A percentile compares a stretch with the other conserved stretches of the same genome.
Conservation (phyloP, 2,797 vertebrate species). For the Oophaga sylvatica region DNA sequence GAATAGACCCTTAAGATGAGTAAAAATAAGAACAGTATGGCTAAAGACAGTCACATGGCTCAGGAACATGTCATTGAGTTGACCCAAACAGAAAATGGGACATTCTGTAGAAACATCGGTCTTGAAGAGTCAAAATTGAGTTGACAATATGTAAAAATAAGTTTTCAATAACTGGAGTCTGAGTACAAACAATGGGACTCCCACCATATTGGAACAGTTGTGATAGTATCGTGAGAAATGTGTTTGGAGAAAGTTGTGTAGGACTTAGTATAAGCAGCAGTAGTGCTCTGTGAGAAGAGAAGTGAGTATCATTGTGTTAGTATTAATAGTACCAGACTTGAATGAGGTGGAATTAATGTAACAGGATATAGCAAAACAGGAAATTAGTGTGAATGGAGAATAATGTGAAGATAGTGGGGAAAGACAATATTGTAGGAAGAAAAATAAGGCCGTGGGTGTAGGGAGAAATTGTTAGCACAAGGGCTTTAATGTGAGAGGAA, state of each 20-base stretch:
- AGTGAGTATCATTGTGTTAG: background rate
- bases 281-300: background rate
- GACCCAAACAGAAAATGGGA: background rate
- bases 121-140: background rate
- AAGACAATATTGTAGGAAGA: background rate
- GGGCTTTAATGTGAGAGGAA: background rate
- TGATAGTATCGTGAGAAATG: background rate
- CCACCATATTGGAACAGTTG: background rate
- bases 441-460: background rate
- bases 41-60: no score
- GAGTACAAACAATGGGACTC: background rate
- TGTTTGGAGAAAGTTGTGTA: background rate
- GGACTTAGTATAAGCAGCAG: background rate
- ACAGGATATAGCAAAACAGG: background rate
- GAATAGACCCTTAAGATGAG: no score
- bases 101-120: background rate
- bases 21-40: no score
- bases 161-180: background rate
- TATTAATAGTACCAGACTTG: background rate
- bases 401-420: background rate
- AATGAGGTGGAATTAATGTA: conserved; percentile 13
- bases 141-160: background rate
- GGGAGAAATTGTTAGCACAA: background rate
- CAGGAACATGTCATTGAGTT: background rate
- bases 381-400: conserved; percentile 5